These are phyloP conservation scores for Petrocephalus zakoni DNA, from an alignment of 2,113 vertebrate species.

Conservation along the genomic window DNA sequence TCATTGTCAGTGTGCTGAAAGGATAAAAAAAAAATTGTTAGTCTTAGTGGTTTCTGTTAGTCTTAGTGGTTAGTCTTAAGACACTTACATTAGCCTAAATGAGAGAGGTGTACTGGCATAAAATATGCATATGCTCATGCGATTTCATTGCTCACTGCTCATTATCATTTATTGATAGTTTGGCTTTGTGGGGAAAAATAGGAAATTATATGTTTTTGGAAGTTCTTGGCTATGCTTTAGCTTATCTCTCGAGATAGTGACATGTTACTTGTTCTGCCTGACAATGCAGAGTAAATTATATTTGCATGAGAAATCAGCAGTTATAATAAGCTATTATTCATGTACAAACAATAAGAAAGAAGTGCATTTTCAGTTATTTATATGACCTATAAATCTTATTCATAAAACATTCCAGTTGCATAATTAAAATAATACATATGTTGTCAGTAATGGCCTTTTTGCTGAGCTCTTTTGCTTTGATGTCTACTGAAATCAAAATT, in stretches of 20 bases:
- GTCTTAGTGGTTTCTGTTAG: not conserved
- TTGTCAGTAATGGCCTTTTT: not conserved
- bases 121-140: not conserved
- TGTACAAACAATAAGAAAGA: not conserved
- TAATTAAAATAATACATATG: not conserved
- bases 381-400: not conserved
- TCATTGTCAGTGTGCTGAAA: not conserved
- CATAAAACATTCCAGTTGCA: not conserved
- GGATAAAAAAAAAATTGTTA: not conserved
- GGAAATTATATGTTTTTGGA: not conserved
- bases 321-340: not conserved
- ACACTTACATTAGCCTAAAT: too few relatives aligned
- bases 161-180: not conserved
- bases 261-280: not conserved
- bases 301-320: not conserved
- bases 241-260: not conserved
- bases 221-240: too few relatives aligned
- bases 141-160: not conserved
- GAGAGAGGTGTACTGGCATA: not conserved
- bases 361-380: not conserved
- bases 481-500: not conserved
- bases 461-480: not conserved
- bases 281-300: not conserved
- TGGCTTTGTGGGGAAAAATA: not conserved
- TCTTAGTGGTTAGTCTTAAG: too few relatives aligned